Conservation (phyloP, 2,113 vertebrate genomes). For the Halcyon malimbica region DNA sequence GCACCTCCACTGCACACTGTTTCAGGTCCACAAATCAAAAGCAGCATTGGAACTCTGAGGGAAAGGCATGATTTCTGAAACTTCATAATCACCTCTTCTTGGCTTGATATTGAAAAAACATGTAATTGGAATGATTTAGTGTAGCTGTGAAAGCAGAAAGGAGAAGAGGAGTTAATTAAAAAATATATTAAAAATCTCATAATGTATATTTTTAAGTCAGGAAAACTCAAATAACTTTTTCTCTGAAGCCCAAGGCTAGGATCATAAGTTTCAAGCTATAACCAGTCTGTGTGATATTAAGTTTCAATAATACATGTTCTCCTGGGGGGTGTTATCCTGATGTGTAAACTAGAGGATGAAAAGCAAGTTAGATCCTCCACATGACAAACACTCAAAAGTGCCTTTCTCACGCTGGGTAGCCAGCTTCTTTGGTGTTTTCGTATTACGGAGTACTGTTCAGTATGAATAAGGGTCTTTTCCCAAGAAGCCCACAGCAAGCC, state of each 20-base stretch:
- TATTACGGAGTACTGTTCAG: neutral
- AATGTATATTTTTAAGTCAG: constrained; percentile 48
- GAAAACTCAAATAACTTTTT: constrained; percentile 45
- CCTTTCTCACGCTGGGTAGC: neutral
- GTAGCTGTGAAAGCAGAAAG: constrained; percentile 57
- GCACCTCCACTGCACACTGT: neutral
- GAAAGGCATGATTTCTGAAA: constrained; percentile 31
- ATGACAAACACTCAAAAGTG: neutral
- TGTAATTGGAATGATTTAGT: constrained; percentile 61
- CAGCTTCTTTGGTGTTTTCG: neutral
- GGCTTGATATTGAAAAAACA: constrained; percentile 54
- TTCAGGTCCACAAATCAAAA: constrained; percentile 34
- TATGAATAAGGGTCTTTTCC: neutral
- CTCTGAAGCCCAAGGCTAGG: constrained; percentile 32
- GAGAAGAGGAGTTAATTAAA: constrained; percentile 63
- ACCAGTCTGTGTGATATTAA: constrained; percentile 21
- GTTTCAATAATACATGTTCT: constrained; percentile 58
- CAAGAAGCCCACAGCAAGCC: neutral
- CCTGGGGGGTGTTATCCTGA: constrained; percentile 8
- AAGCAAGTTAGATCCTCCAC: neutral
- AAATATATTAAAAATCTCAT: constrained; percentile 67
- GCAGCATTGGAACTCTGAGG: neutral
- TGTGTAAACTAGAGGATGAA: constrained; percentile 26
- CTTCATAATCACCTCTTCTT: constrained; percentile 48
- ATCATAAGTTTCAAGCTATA: constrained; percentile 42